These are phyloP conservation scores for Elysia crispata DNA, from an alignment of 2,888 invertebrate genomes.

Conservation along the genomic window DNA sequence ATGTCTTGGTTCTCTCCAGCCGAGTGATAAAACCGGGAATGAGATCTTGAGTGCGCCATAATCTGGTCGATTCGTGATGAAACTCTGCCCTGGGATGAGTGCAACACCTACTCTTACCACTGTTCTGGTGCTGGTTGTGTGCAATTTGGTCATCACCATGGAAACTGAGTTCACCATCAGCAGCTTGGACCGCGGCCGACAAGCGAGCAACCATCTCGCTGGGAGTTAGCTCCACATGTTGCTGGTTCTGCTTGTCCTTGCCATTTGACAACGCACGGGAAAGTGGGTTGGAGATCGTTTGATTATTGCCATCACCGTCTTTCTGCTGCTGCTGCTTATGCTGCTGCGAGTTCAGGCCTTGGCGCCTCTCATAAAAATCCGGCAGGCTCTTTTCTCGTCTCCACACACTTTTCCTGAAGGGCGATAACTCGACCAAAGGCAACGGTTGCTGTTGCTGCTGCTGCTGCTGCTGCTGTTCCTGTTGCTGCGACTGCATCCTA, in stretches of 20 bases:
- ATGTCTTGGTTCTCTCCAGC: conserved; percentile 63
- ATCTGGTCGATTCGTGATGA: conserved; percentile 5
- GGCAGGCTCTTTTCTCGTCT: conserved; percentile 67
- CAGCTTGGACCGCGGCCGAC: conserved; percentile 21
- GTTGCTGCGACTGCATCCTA: too few species aligned
- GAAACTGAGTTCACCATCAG: background rate
- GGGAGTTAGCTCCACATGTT: conserved; percentile 2
- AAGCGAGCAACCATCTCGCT: conserved; percentile 18
- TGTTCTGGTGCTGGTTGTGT: background rate
- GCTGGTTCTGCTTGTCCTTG: conserved; percentile 27
- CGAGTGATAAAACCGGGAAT: conserved; percentile 68
- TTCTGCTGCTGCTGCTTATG: background rate
- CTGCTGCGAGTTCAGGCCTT: too few species aligned
- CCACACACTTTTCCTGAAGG: conserved; percentile 69
- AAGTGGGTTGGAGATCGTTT: background rate
- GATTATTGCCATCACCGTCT: conserved; percentile 1
- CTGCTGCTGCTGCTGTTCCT: background rate
- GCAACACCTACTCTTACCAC: conserved; percentile 2
- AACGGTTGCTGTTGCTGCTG: conserved; percentile 47
- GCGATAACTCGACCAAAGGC: conserved; percentile 67
- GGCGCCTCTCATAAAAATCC: conserved; percentile 56
- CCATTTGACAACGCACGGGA: conserved; percentile 49
- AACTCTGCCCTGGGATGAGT: conserved; percentile 32
- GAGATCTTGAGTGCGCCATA: conserved; percentile 54
- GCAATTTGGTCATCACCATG: conserved; percentile 10